Conservation (phyloP, 2,797 vertebrate species). For the Gymnothorax javanicus region DNA sequence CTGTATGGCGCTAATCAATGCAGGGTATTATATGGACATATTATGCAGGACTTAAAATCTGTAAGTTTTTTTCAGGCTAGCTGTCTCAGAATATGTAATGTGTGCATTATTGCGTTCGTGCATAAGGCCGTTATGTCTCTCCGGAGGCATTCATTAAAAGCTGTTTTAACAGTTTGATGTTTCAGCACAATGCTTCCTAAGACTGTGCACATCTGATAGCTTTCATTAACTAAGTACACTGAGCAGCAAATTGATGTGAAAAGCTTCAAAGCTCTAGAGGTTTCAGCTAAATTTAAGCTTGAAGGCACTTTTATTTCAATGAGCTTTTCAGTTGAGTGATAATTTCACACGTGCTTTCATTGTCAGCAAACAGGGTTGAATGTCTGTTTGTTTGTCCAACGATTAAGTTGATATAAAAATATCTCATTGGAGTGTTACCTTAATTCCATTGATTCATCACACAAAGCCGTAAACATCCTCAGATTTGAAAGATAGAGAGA, state of each 20-base stretch:
- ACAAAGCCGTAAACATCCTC: not conserved
- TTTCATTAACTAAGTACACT: conserved; percentile 1
- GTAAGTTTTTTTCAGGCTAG: too few species aligned
- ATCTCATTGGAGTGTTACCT: too few species aligned
- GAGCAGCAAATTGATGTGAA: not conserved
- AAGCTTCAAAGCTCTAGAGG: not conserved
- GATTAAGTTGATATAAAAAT: too few species aligned
- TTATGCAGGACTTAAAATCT: too few species aligned
- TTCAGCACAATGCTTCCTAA: not conserved
- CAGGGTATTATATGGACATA: too few species aligned
- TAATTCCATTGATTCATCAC: too few species aligned
- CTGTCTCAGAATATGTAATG: too few species aligned
- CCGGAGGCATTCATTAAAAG: not conserved
- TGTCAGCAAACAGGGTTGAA: too few species aligned
- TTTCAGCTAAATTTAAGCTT: not conserved
- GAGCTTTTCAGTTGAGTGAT: not conserved
- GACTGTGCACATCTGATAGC: not conserved
- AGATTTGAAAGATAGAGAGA: too few species aligned
- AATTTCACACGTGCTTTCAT: not conserved
- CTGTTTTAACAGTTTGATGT: not conserved
- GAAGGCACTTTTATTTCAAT: not conserved
- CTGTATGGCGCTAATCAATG: too few species aligned
- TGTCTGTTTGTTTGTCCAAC: too few species aligned
- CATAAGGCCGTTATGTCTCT: not conserved
- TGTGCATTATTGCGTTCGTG: too few species aligned